Evolutionary conservation across 2,888 invertebrate genomes (phyloP).

Genomic region (Sesia bembeciformis): DNA sequence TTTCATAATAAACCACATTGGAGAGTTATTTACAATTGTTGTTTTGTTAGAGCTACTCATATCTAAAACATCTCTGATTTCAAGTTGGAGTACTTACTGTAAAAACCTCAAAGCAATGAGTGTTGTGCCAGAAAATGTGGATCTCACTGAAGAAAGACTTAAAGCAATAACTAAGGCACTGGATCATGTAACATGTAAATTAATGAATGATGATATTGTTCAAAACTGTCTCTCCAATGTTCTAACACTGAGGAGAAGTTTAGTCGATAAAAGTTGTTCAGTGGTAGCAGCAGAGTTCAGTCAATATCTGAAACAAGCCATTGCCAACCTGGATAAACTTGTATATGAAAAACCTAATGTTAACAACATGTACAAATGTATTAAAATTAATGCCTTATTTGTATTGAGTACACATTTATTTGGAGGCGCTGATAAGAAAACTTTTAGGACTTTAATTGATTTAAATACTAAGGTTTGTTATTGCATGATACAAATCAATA

Average conservation of each 20-base stretch:
- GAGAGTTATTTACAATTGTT: conserved; percentile 79
- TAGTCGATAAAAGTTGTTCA: conserved; percentile 59
- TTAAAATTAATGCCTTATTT: conserved; percentile 79
- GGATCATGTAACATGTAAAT: conserved; percentile 78
- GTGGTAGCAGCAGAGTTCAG: conserved; percentile 76
- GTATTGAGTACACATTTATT: conserved; percentile 82
- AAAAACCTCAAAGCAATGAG: conserved; percentile 81
- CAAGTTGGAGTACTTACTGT: conserved; percentile 85
- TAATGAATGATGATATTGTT: conserved; percentile 82
- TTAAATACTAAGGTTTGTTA: conserved; percentile 80
- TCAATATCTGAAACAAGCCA: conserved; percentile 77
- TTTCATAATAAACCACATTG: conserved; percentile 71
- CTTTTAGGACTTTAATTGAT: conserved; percentile 82
- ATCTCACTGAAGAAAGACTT: conserved; percentile 76
- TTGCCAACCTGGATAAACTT: conserved; percentile 75
- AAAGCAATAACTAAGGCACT: conserved; percentile 81
- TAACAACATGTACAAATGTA: conserved; percentile 74
- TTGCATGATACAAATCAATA: not conserved
- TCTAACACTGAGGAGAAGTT: conserved; percentile 49
- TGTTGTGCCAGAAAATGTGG: conserved; percentile 76
- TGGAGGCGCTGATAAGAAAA: conserved; percentile 84
- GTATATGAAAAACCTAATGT: conserved; percentile 65
- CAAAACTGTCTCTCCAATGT: conserved; percentile 68
- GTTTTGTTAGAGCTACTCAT: conserved; percentile 78
- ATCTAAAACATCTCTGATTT: conserved; percentile 41